Conservation (phyloP, 1,140 invertebrate genomes). For the Lucilia cuprina region DNA sequence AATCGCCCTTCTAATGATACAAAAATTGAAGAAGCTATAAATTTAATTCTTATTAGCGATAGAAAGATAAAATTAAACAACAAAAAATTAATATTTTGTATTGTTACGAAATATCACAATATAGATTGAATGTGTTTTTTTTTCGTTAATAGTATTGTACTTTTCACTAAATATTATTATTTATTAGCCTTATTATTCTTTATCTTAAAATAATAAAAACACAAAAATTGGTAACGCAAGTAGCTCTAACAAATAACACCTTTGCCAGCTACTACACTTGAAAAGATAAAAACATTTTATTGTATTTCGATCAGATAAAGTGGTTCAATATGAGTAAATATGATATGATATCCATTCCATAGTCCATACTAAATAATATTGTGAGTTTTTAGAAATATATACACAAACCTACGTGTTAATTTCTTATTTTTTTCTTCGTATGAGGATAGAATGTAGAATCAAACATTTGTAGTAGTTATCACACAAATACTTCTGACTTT, state of each 20-base stretch:
- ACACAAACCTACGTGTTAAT: too few species aligned
- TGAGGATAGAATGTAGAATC: neutral
- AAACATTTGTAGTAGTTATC: neutral
- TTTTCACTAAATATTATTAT: slow-evolving; percentile 57
- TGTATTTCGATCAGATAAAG: slow-evolving; percentile 61
- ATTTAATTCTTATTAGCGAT: slow-evolving; percentile 9
- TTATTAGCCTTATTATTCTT: slow-evolving; percentile 62
- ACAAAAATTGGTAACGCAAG: slow-evolving; percentile 45
- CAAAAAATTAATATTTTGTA: neutral
- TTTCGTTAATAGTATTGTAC: slow-evolving; percentile 38
- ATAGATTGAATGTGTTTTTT: slow-evolving; percentile 14
- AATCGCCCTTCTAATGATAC: too few species aligned
- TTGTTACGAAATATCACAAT: neutral
- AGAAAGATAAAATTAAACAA: slow-evolving; percentile 11
- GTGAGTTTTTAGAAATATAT: too few species aligned
- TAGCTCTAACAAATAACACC: slow-evolving; percentile 44
- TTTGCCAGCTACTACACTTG: slow-evolving; percentile 61
- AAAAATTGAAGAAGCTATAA: neutral
- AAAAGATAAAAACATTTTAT: slow-evolving; percentile 62
- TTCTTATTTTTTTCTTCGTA: neutral
- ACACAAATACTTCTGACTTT: neutral
- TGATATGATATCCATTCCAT: slow-evolving; percentile 42
- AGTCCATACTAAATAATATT: neutral
- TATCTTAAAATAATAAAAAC: slow-evolving; percentile 54
- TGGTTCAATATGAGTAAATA: slow-evolving; percentile 17